Evolutionary conservation across 1,140 invertebrate genomes (phyloP), one percentile per base, ranked within the genome.

Genomic region (Copidosoma floridanum): DNA sequence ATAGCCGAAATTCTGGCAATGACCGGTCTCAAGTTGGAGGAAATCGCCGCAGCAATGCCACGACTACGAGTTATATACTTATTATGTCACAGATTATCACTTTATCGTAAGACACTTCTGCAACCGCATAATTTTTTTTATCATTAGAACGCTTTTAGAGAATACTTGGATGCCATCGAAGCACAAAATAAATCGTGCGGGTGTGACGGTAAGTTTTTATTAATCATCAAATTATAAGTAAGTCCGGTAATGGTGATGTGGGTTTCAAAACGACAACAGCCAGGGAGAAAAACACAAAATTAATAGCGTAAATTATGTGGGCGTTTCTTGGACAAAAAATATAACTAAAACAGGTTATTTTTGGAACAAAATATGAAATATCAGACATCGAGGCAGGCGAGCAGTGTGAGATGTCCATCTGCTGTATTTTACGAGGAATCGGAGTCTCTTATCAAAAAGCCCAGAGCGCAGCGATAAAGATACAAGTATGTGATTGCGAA

Each of bases 11-110:
- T 83, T 55, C 70, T 84, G 35, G 43, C 66, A 21, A 57, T 66
- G 10, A 74, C 71, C 29, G 82, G 82, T 40, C 71, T 83, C 59
- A 66, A 64, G 43, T 62, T 79, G 20, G 66, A 74, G 35, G 73
- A 81, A 68, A 81, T 82, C 26, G 73, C 81, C 32, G 53, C 58
- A 23, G 71, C 72, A 14, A 77, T 80, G 4, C 71, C 71, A 4
- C 61, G 55, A 40, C 66, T 79, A 47, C 77, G 78, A 62, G 77
- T 70, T 71, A 63, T 41, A 55, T 35, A 53, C 16, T 54, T 20
- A 35, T 50, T 10, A 35, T 48, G 51, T 47, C 21, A 16, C 16
- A 2, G 6, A 4, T 41, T 23, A 3, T 23, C 21, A 3, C 20
- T 56, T 21, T 56, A 8, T 41, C n/a, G n/a, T n/a, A 3, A 40